Base-by-base conservation (phyloP, 2,113 vertebrate species). In the Pseudorectes ferrugineus region DNA sequence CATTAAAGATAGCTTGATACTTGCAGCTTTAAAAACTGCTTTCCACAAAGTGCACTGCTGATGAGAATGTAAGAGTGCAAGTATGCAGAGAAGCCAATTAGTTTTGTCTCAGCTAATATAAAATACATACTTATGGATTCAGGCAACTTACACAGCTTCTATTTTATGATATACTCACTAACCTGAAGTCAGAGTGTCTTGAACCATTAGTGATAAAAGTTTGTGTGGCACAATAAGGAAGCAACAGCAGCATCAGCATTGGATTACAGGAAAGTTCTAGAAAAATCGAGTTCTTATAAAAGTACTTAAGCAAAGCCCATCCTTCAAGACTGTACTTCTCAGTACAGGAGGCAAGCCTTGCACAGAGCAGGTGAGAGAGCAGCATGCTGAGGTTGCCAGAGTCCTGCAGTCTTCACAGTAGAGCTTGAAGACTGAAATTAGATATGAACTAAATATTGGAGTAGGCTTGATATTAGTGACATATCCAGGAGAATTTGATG, bases 61-160 rank as follows among this genome's bases (percentile, higher is more conserved):
- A 92, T 76, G 73, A 61, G 85, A 85, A 38, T 62, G 15, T 35
- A 58, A 87, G 52, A 93, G n/a, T 52, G 31, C 63, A 93, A 51
- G 86, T 55, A 38, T 6, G 35, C 42, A 93, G 62, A 61, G 87
- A 84, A 89, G 26, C 13, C 45, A 58, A 65, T 72, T 62, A 75
- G 21, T 48, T 94, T 89, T 93, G 40, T 94, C 90, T 94, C 81
- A 93, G 92, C 49, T 91, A 43, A 81, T 81, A 58, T 48, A 96
- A 87, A 95, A 76, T 43, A 65, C 14, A 49, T 51, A 59, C 57
- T 72, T 28, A 66, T 70, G 49, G 10, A 77, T 66, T 67, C n/a
- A 67, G 65, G 42, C 21, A 43, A 57, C 14, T 66, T 78, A 79
- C 20, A 42, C 25, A 83, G 45, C 25, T 92, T 51, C 18, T 77